Base-by-base conservation (phyloP, 2,797 vertebrate species). In the Epinephelus coioides region DNA sequence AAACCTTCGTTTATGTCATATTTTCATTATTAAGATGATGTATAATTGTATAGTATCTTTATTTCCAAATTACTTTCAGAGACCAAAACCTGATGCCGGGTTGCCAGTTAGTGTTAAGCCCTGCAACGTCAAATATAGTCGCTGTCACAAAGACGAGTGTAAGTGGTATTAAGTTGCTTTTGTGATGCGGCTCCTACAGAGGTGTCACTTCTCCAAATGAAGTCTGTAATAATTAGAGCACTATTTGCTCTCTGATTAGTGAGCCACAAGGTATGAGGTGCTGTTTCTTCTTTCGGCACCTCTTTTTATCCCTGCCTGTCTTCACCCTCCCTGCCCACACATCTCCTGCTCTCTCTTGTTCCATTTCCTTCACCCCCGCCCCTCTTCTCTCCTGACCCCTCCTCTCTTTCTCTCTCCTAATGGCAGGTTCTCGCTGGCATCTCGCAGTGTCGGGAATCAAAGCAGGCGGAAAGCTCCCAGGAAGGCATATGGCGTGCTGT, bases 381-480 rank as follows among this genome's bases (percentile, higher is more conserved):
- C 21, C 50, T 47, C 55, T 14, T 70, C 43, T 60, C 60, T 27
- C 44, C 44, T 69, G 30, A 72, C 78, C 62, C 43, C 50, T 60
- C 76, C 77, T 76, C 69, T 69, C 67, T 65, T 61, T 70, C 57
- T 75, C 4, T n/a, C 30, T 69, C 72, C 50, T 38, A 14, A 72
- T 74, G 67, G 78, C 73, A 84, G 79, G 19, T 78, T 81, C 77
- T 87, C 25, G 0, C 57, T 44, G 50, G 78, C 69, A 78, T 85
- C 81, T 86, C 57, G 10, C 70, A 61, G 73, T 43, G 74, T 88
- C 80, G 87, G 71, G 79, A 91, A 89, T 89, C 82, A 90, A 87
- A 90, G 91, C 81, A 63, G 80, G 87, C 44, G 15, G 80, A 83
- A 85, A 82, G 72, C 84, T 90, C 86, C 76, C 69, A 76, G 84